Conservation (phyloP, 2,888 invertebrate species). For the Drosophila flavopinicola region DNA sequence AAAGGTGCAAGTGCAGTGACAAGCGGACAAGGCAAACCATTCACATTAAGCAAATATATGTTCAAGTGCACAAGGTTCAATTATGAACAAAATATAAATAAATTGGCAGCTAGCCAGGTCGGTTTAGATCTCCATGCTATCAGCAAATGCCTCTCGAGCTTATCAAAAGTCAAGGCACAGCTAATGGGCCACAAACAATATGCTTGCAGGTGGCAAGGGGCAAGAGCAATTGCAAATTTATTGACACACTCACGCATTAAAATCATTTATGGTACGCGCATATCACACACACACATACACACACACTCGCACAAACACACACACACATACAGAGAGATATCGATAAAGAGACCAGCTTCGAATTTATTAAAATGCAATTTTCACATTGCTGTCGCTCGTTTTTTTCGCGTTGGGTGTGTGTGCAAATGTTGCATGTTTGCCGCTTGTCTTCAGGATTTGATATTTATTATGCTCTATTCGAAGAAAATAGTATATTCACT, state of each 20-base stretch:
- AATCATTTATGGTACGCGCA: conserved; percentile 74
- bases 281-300: conserved; percentile 47
- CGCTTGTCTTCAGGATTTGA: conserved; percentile 56
- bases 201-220: conserved; percentile 6
- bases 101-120: conserved; percentile 2
- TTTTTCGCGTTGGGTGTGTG: conserved; percentile 35
- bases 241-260: conserved; percentile 75
- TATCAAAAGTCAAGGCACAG: conserved; percentile 37
- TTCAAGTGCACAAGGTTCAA: conserved; percentile 73
- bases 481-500: no score
- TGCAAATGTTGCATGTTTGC: conserved; percentile 63
- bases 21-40: conserved; percentile 41
- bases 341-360: conserved; percentile 63
- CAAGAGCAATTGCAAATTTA: conserved; percentile 63
- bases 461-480: no score
- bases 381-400: conserved; percentile 56
- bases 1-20: conserved; percentile 59
- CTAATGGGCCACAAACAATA: conserved; percentile 37
- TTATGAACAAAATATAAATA: conserved; percentile 52
- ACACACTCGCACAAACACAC: conserved; percentile 30
- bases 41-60: conserved; percentile 33
- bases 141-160: conserved; percentile 28
- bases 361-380: conserved; percentile 80
- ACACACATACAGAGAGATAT: conserved; percentile 49
- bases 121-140: conserved; percentile 16